A percentile compares a stretch with the other conserved stretches of the same genome.
These are phyloP conservation scores for Troglohyphantes excavatus DNA, from an alignment of 2,888 invertebrate species.

Conservation along the genomic window DNA sequence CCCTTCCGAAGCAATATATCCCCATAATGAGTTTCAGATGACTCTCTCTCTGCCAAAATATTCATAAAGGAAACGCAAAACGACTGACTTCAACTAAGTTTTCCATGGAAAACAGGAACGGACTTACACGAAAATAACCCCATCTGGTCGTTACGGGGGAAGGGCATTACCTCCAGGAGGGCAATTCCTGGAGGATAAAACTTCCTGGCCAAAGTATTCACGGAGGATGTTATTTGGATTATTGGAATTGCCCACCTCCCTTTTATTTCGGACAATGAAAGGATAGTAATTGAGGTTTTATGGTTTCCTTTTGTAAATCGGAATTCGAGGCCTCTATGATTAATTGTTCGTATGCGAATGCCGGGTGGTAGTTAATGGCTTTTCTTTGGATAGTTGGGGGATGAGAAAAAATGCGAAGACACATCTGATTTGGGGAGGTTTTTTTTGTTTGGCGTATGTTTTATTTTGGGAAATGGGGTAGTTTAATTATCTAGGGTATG, in stretches of 20 bases:
- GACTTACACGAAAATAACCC: constrained; percentile 23
- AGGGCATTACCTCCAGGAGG: not conserved
- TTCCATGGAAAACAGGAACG: not conserved
- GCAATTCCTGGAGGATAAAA: constrained; percentile 43
- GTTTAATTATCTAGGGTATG: too few species aligned
- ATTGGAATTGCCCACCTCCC: constrained; percentile 17
- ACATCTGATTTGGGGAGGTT: too few species aligned
- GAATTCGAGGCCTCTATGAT: constrained; percentile 35
- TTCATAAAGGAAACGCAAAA: constrained; percentile 45
- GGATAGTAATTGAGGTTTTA: constrained; percentile 57
- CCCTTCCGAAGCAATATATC: not conserved
- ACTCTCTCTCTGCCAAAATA: constrained; percentile 25
- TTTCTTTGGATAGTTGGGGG: not conserved
- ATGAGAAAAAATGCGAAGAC: not conserved
- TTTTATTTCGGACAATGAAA: not conserved
- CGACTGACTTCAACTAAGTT: not conserved
- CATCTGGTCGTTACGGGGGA: not conserved
- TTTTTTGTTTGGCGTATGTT: too few species aligned
- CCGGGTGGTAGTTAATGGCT: not conserved
- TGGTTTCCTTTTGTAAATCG: constrained; percentile 47
- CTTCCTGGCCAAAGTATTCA: constrained; percentile 8
- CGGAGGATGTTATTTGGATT: constrained; percentile 27
- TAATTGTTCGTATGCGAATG: constrained; percentile 21
- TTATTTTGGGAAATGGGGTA: too few species aligned
- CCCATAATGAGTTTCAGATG: constrained; percentile 40